Conservation (phyloP, 1,140 invertebrate genomes). For the Holcopasites calliopsidis region DNA sequence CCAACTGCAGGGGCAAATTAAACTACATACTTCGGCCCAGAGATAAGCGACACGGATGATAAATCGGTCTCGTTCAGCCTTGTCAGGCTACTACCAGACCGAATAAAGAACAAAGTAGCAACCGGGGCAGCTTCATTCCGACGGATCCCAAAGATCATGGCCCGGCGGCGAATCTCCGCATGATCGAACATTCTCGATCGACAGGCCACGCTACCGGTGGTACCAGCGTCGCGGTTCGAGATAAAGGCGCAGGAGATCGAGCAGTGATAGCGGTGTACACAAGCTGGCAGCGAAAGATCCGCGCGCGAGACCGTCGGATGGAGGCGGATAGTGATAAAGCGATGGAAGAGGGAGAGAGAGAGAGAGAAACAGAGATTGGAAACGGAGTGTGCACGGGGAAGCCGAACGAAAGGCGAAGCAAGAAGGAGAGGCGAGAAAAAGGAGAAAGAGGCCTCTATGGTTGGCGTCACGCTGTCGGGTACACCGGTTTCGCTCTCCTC, state of each 20-base stretch:
- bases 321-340: no score
- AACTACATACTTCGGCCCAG: background rate
- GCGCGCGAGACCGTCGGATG: constrained; percentile 14
- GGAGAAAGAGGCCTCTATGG: constrained; percentile 63
- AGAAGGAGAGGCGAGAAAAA: constrained; percentile 58
- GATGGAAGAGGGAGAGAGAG: background rate
- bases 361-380: constrained; percentile 27
- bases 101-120: no score
- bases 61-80: background rate
- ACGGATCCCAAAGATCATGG: background rate
- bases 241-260: constrained; percentile 65
- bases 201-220: constrained; percentile 57
- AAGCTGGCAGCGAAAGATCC: constrained; percentile 26
- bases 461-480: constrained; percentile 78
- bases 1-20: background rate
- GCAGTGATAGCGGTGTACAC: constrained; percentile 56
- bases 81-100: no score
- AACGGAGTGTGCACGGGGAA: constrained; percentile 26
- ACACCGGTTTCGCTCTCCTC: constrained; percentile 77
- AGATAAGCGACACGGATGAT: background rate
- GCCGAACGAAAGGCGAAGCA: constrained; percentile 30
- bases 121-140: no score
- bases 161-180: constrained; percentile 18
- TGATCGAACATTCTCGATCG: constrained; percentile 45
- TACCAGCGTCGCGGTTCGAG: constrained; percentile 42